phyloP scores from a whole-genome alignment of 2,888 invertebrate genomes.

The Drosophila seclusa region DNA sequence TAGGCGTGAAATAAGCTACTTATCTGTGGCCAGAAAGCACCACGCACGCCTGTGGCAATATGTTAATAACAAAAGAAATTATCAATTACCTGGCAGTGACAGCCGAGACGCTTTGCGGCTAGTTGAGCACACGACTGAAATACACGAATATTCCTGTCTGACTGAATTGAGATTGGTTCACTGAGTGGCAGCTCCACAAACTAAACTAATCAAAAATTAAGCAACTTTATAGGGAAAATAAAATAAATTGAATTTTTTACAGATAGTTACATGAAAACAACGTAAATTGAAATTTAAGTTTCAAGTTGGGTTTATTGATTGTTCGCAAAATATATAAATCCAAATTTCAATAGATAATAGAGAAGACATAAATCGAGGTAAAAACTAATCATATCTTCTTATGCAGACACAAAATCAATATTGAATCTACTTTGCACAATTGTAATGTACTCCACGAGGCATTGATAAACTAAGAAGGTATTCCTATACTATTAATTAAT shows the following conservation, averaged over 20 bases:
- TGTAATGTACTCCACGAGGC: background rate
- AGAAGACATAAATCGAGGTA: too few species aligned
- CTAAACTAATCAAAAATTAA: background rate
- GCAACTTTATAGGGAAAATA: too few species aligned
- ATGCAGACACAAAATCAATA: too few species aligned
- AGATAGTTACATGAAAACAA: too few species aligned
- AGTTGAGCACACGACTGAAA: constrained; percentile 30
- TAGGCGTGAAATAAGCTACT: constrained; percentile 66
- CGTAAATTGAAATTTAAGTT: too few species aligned
- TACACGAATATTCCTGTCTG: constrained; percentile 24
- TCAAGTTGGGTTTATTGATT: too few species aligned
- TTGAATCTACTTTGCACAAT: too few species aligned
- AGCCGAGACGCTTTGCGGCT: constrained; percentile 36
- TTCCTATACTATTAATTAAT: background rate
- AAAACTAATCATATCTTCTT: too few species aligned
- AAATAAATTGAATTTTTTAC: too few species aligned
- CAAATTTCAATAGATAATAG: too few species aligned
- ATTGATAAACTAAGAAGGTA: too few species aligned
- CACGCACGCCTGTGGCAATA: constrained; percentile 41
- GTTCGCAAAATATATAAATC: too few species aligned
- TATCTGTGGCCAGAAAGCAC: constrained; percentile 31
- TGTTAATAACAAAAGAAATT: constrained; percentile 66
- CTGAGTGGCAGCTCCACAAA: constrained; percentile 1
- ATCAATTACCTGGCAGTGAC: constrained; percentile 63
- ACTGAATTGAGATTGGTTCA: constrained; percentile 12